phyloP scores from a whole-genome alignment of 2,113 vertebrate species.

The Beaufortia kweichowensis region DNA sequence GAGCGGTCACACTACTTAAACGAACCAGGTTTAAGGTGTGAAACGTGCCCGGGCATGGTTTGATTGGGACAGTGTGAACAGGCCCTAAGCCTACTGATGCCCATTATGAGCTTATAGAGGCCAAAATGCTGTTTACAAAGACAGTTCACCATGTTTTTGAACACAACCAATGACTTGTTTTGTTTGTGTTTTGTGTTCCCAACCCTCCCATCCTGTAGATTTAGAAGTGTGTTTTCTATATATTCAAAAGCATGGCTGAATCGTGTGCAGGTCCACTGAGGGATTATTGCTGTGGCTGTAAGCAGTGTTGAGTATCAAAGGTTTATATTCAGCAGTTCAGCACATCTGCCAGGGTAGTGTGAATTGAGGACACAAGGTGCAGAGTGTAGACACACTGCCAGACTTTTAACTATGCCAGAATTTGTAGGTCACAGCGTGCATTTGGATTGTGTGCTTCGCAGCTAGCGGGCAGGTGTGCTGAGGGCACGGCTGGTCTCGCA shows the following conservation, averaged over 20 bases:
- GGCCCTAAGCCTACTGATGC: not conserved
- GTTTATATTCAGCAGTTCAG: conserved; percentile 7
- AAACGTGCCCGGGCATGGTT: too few species aligned
- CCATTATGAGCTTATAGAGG: too few species aligned
- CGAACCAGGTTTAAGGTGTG: too few species aligned
- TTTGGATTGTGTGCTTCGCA: not conserved
- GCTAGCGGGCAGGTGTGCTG: conserved; percentile 14
- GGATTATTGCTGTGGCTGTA: not conserved
- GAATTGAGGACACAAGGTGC: conserved; percentile 35
- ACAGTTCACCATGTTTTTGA: not conserved
- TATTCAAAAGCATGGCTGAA: not conserved
- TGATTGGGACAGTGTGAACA: too few species aligned
- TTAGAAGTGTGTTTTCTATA: not conserved
- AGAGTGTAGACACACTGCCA: conserved; percentile 28
- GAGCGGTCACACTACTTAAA: too few species aligned
- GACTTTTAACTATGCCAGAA: conserved; percentile 30
- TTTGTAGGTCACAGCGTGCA: conserved; percentile 42
- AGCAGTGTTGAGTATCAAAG: not conserved
- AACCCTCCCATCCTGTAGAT: not conserved
- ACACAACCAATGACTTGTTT: not conserved
- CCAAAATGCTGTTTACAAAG: too few species aligned
- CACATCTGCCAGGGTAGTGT: conserved; percentile 36
- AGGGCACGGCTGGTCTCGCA: conserved; percentile 5
- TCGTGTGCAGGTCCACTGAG: not conserved
- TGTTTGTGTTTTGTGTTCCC: not conserved